Evolutionary conservation across 2,888 invertebrate species (phyloP), one percentile per base, ranked within the genome.

Genomic region (Ethmia dodecea): DNA sequence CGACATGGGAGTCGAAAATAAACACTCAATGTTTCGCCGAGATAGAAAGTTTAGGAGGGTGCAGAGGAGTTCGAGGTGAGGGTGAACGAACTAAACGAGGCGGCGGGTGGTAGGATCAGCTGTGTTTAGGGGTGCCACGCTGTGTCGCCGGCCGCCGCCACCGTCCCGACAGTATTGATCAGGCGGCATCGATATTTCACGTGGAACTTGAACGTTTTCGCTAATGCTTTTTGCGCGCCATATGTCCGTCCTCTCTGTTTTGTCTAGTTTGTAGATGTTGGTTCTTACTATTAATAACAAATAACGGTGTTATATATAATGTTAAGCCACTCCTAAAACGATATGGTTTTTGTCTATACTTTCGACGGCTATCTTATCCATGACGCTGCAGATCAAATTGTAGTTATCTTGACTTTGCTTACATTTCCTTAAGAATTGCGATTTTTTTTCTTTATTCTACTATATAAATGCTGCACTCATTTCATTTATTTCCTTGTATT

Each of bases 171-270:
- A 71, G 81, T 57, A 84, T 86, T 67, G 69, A 77, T 59, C 88
- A 89, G 72, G 67, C 78, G 45, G 81, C 87, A 81, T n/a, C n/a
- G n/a, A n/a, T n/a, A n/a, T n/a, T n/a, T n/a, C 87, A 61, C 87
- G 87, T 70, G 75, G 67, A 47, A 36, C 58, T 37, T 72, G 68
- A 58, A n/a, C n/a, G 20, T 18, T 10, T n/a, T n/a, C n/a, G n/a
- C n/a, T n/a, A n/a, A n/a, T n/a, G n/a, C n/a, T n/a, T n/a, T n/a
- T n/a, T n/a, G n/a, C n/a, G n/a, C n/a, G n/a, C n/a, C n/a, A n/a
- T 18, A 18, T 18, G 18, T 18, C 18, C 8, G 8, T 18, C 18
- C 18, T 18, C n/a, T n/a, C n/a, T n/a, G n/a, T n/a, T n/a, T n/a
- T n/a, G n/a, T n/a, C n/a, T n/a, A n/a, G n/a, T n/a, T n/a, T n/a